phyloP scores from a whole-genome alignment of 2,797 vertebrate species.

The Crenuchus spilurus region DNA sequence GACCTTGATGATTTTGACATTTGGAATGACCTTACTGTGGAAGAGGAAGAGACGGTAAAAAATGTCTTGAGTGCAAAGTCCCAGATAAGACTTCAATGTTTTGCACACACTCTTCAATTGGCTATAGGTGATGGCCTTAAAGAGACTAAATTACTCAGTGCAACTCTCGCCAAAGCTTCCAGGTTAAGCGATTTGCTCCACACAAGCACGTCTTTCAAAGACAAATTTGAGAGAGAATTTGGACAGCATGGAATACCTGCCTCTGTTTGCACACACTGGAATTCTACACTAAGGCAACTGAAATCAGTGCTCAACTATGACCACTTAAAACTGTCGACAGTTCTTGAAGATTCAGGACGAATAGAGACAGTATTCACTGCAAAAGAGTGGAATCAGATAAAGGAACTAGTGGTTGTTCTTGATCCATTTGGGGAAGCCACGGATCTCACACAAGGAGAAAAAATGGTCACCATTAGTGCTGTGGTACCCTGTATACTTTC shows the following conservation, averaged over 20 bases:
- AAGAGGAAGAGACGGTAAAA: too few species aligned
- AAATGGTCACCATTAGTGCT: slow-evolving; percentile 47
- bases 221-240: too few species aligned
- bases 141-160: too few species aligned
- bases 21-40: too few species aligned
- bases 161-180: too few species aligned
- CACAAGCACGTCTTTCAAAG: too few species aligned
- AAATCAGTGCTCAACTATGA: slow-evolving; percentile 48
- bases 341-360: slow-evolving; percentile 46
- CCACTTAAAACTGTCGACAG: slow-evolving; percentile 39
- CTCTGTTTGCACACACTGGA: slow-evolving; percentile 50
- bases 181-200: too few species aligned
- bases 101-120: too few species aligned
- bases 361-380: slow-evolving; percentile 41
- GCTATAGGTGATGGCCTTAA: too few species aligned
- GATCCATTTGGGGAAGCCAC: slow-evolving; percentile 54
- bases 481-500: slow-evolving; percentile 49
- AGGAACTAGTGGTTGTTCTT: slow-evolving; percentile 51
- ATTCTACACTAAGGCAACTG: slow-evolving; percentile 54
- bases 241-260: slow-evolving; percentile 51
- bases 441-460: slow-evolving; percentile 54
- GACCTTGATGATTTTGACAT: too few species aligned
- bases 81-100: too few species aligned
- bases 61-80: too few species aligned
- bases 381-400: slow-evolving; percentile 52